phyloP scores from a whole-genome alignment of 2,113 vertebrate genomes.

The Oncorhynchus nerka region DNA sequence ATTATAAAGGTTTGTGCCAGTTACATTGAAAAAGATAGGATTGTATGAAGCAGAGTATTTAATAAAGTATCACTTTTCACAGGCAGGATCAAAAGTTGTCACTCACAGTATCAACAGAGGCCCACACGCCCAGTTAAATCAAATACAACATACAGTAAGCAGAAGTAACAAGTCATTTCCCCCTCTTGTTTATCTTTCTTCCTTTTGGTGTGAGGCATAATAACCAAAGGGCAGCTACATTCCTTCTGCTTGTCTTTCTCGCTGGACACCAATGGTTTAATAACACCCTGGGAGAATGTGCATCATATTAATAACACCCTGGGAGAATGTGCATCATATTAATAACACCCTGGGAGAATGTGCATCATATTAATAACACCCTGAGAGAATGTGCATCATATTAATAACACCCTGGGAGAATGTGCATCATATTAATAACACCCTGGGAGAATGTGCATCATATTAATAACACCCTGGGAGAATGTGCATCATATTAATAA shows the following conservation, averaged over 20 bases:
- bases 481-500: no score
- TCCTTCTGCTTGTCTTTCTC: slow-evolving; percentile 26
- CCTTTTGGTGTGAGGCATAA: slow-evolving; percentile 30
- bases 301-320: slow-evolving; percentile 25
- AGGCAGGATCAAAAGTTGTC: neutral
- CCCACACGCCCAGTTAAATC: neutral
- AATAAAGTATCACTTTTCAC: neutral
- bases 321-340: no score
- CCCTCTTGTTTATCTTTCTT: slow-evolving; percentile 15
- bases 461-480: no score
- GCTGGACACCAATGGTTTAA: slow-evolving; percentile 45
- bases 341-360: no score
- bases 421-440: no score
- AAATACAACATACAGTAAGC: neutral
- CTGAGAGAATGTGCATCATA: no score
- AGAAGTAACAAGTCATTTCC: neutral
- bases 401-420: no score
- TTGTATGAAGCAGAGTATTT: neutral
- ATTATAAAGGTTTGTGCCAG: no score
- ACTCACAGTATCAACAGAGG: neutral
- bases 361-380: no score
- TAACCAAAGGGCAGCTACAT: slow-evolving; percentile 35
- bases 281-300: slow-evolving; percentile 26
- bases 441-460: no score
- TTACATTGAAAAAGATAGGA: neutral